Base-by-base conservation (phyloP, 92 coral and sea anemone species). In the Muricea muricata region DNA sequence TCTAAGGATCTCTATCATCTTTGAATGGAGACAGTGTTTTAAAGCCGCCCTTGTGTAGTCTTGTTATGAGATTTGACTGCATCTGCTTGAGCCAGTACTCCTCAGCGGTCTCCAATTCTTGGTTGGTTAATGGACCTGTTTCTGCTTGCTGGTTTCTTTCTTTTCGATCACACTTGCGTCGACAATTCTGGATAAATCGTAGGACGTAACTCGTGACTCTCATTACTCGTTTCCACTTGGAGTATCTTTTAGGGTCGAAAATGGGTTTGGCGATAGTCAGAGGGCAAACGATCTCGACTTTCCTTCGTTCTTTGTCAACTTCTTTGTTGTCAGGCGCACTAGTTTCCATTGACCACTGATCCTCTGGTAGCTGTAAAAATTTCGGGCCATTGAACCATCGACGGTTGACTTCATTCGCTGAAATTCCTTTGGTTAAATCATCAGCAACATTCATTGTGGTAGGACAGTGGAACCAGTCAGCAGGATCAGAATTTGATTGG, bases 381-480 rank as follows among this genome's bases (percentile, higher is more conserved):
- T 71, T 28, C 30, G 92, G 92, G 12, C 92, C 92, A 33, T 65
- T 85, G 15, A 89, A 52, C 92, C 92, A 89, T 85, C 89, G 85
- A 18, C 92, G 89, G 48, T 89, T 76, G 26, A 78, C 68, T 23
- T 89, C 87, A 34, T 73, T 71, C 42, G 84, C 85, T 58, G 89
- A 17, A 21, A 89, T 85, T 15, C 89, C 92, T 50, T 89, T 89
- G 61, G 89, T 70, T 81, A 89, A 72, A 65, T 89, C 92, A 45
- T 89, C 89, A 9, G 91, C 88, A 8, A 88, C 91, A 34, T 82
- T 83, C 20, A 78, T 41, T 17, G 75, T 33, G 26, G 82, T 84
- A 10, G 88, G 89, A 80, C 89, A 78, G 26, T 84, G 52, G 28
- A 25, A 65, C 90, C 90, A 86, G 25, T 79, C 81, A 15, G 68